These are phyloP conservation scores for Siniperca chuatsi DNA, from an alignment of 2,113 vertebrate species.

Conservation along the genomic window DNA sequence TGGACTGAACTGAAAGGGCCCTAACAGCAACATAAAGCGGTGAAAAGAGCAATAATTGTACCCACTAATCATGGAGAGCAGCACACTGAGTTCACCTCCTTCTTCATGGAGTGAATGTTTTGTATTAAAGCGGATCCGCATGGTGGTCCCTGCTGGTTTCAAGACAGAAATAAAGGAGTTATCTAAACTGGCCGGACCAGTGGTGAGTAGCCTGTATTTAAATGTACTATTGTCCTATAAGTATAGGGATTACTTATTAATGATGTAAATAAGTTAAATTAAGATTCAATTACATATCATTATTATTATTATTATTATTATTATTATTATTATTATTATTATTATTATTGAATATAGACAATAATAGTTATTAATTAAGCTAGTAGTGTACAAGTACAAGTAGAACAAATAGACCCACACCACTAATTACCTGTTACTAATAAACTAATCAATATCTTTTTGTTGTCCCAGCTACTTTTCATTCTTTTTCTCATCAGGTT, in stretches of 20 bases:
- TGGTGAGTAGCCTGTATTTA: constrained; percentile 67
- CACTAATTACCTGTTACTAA: not conserved
- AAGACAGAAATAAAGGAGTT: constrained; percentile 69
- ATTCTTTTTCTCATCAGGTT: constrained; percentile 73
- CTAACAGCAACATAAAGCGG: not conserved
- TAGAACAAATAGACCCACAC: not conserved
- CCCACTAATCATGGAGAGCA: constrained; percentile 26
- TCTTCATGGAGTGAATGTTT: constrained; percentile 15
- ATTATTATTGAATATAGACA: not conserved
- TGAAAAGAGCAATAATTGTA: not conserved
- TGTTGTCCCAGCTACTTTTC: not conserved
- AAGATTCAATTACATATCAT: too few species aligned
- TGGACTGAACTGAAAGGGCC: not conserved
- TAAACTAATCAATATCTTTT: not conserved
- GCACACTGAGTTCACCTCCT: not conserved
- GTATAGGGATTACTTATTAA: not conserved
- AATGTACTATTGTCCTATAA: not conserved
- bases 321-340: too few species aligned
- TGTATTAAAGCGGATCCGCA: constrained; percentile 13
- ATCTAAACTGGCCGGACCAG: constrained; percentile 66
- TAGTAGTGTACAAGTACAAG: not conserved
- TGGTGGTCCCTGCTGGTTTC: constrained; percentile 62
- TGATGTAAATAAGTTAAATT: not conserved
- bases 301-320: too few species aligned
- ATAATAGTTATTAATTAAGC: not conserved